These are phyloP conservation scores for Phymorhynchus buccinoides DNA, from an alignment of 1,140 invertebrate species.

Conservation along the genomic window DNA sequence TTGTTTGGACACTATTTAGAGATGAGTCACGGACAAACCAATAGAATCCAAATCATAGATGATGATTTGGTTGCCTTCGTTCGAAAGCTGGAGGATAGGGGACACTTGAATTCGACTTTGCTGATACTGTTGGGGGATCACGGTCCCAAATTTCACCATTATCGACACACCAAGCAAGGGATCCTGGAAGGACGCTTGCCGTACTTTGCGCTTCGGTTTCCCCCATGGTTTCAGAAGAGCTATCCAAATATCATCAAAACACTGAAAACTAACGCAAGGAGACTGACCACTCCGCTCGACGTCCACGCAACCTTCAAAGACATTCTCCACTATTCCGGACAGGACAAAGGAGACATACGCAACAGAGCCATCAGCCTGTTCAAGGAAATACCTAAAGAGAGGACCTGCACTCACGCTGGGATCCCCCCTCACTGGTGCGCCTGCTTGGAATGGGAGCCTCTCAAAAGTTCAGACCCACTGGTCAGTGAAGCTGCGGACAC, in stretches of 20 bases:
- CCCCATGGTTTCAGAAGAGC: constrained; percentile 79
- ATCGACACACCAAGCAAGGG: constrained; percentile 85
- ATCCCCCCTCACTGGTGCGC: constrained; percentile 96
- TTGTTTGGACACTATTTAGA: constrained; percentile 86
- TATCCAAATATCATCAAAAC: constrained; percentile 80
- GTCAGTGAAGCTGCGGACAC: constrained; percentile 12
- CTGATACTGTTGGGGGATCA: constrained; percentile 92
- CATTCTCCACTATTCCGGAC: constrained; percentile 77
- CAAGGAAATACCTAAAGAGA: constrained; percentile 75
- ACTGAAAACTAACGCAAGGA: constrained; percentile 78
- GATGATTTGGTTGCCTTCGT: constrained; percentile 78
- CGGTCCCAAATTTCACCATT: constrained; percentile 87
- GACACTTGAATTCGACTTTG: constrained; percentile 75
- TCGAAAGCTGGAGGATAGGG: constrained; percentile 83
- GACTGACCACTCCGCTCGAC: constrained; percentile 74
- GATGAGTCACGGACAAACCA: constrained; percentile 88
- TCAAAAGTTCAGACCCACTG: background rate
- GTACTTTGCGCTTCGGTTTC: constrained; percentile 85
- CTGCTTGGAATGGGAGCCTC: constrained; percentile 84
- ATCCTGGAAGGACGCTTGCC: constrained; percentile 91
- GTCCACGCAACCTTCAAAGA: constrained; percentile 72
- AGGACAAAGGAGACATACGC: constrained; percentile 75
- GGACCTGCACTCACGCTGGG: constrained; percentile 87
- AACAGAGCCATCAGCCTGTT: constrained; percentile 81
- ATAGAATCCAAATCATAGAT: constrained; percentile 81